phyloP scores from a whole-genome alignment of 1,140 invertebrate species.

The Camponotus vicinus region DNA sequence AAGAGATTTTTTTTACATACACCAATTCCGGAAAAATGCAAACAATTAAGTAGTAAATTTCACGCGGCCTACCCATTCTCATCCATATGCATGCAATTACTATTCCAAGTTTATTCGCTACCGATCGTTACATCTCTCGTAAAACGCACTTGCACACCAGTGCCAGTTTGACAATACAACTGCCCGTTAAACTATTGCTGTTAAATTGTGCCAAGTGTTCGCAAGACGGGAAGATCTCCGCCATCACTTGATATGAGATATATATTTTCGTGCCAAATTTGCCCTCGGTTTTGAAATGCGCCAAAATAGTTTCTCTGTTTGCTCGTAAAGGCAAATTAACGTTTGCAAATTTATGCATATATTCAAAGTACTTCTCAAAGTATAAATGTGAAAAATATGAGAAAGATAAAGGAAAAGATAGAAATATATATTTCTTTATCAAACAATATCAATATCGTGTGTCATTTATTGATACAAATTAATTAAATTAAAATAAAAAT shows the following conservation, averaged over 20 bases:
- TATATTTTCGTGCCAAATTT: conserved; percentile 49
- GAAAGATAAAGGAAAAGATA: too few relatives aligned
- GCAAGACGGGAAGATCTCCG: conserved; percentile 27
- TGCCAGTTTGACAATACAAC: conserved; percentile 65
- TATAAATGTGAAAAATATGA: neutral
- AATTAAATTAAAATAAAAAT: neutral
- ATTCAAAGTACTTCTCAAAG: neutral
- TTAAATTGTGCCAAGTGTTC: conserved; percentile 65
- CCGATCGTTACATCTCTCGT: conserved; percentile 45
- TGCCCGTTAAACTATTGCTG: conserved; percentile 71
- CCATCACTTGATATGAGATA: conserved; percentile 31
- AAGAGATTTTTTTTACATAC: conserved; percentile 19
- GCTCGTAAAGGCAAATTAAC: conserved; percentile 60
- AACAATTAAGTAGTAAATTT: conserved; percentile 50
- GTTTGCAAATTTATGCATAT: neutral
- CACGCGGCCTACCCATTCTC: conserved; percentile 14
- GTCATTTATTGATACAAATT: neutral
- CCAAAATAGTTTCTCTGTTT: conserved; percentile 46
- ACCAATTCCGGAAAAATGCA: conserved; percentile 18
- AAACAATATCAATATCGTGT: neutral
- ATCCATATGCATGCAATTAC: conserved; percentile 44
- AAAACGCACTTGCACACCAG: conserved; percentile 44
- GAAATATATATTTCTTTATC: neutral
- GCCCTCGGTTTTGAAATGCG: conserved; percentile 28
- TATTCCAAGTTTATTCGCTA: conserved; percentile 47